phyloP scores from a whole-genome alignment of 2,113 vertebrate genomes.

The Cercopithecus mona region DNA sequence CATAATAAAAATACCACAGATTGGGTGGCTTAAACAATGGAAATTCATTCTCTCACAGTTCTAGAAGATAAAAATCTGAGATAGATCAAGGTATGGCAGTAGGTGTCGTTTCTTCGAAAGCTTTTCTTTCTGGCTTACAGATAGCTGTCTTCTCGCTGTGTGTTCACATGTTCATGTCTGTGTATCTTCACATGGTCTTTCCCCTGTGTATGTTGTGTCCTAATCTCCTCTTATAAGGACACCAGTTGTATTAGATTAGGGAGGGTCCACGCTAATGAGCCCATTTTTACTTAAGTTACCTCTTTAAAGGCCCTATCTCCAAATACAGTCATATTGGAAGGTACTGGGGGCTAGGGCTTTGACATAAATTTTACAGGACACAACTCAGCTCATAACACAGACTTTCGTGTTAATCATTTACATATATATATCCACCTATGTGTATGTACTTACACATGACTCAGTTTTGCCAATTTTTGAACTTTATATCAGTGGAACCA shows the following conservation, averaged over 20 bases:
- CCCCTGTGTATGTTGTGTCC: not conserved
- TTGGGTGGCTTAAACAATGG: not conserved
- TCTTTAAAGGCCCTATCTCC: not conserved
- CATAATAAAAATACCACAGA: not conserved
- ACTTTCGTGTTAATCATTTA: not conserved
- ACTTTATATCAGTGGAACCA: not conserved
- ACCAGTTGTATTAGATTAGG: not conserved
- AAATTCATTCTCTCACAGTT: not conserved
- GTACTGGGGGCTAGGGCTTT: not conserved
- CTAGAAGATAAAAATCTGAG: not conserved
- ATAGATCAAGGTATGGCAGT: not conserved
- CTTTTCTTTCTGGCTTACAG: not conserved
- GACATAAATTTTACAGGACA: not conserved
- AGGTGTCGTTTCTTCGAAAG: not conserved
- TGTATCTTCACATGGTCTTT: not conserved
- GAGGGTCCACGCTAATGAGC: not conserved
- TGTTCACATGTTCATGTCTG: not conserved
- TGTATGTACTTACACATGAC: not conserved
- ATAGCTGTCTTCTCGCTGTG: not conserved
- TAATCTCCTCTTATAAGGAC: conserved; percentile 1
- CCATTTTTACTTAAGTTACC: not conserved
- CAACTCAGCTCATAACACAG: not conserved
- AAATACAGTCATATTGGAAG: not conserved
- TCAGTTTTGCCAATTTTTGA: conserved; percentile 28
- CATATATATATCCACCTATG: not conserved